These are phyloP conservation scores for Chrysodeixis includens DNA, from an alignment of 2,888 invertebrate genomes.

Conservation along the genomic window DNA sequence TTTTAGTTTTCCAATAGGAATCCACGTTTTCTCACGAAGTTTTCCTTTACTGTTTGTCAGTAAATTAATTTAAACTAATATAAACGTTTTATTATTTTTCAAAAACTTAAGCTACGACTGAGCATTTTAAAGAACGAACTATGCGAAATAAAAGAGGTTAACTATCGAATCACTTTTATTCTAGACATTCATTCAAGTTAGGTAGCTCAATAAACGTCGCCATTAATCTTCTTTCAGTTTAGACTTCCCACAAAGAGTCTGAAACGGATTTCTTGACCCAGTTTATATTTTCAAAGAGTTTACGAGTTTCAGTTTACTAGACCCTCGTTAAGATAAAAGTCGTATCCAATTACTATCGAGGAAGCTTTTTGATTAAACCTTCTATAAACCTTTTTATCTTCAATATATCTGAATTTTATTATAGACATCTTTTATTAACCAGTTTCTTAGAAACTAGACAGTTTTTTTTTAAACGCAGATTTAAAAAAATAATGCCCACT, in stretches of 20 bases:
- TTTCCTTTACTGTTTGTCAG: no score
- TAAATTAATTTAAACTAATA: no score
- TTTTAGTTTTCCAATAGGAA: no score
- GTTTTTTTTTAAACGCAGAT: no score
- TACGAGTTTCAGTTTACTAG: conserved; percentile 7
- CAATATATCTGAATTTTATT: neutral
- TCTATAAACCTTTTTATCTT: neutral
- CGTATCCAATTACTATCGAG: neutral
- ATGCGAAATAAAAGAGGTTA: neutral
- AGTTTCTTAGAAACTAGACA: no score
- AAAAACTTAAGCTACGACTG: no score
- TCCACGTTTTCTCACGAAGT: no score
- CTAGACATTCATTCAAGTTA: neutral
- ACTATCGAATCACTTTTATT: neutral
- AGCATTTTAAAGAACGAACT: no score
- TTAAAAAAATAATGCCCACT: no score
- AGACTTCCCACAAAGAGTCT: neutral
- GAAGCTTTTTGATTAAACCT: conserved; percentile 3
- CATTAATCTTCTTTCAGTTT: neutral
- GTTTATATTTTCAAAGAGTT: conserved; percentile 7
- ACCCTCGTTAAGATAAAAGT: conserved; percentile 5
- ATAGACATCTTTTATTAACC: neutral
- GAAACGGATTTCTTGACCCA: neutral
- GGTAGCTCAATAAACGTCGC: neutral
- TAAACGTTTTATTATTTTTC: no score